These are phyloP conservation scores for Pegoplata infirma DNA, from an alignment of 2,888 invertebrate genomes.

Conservation along the genomic window DNA sequence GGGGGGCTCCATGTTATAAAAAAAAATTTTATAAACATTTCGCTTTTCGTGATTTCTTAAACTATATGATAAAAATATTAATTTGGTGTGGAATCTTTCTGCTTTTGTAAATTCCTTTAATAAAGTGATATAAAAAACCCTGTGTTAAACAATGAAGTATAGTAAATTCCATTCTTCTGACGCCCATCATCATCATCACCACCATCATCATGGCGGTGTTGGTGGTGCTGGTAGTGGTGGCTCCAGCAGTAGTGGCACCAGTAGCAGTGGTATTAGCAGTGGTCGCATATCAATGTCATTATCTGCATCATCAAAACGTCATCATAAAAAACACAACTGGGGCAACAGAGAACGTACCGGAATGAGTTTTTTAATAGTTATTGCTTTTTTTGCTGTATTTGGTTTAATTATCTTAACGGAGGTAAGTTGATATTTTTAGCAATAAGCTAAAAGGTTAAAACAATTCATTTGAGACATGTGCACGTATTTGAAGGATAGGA, in stretches of 20 bases:
- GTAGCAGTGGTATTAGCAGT: constrained; percentile 26
- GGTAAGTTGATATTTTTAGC: constrained; percentile 78
- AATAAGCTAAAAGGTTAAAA: background rate
- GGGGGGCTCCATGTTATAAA: background rate
- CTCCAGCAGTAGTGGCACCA: constrained; percentile 48
- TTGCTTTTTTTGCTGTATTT: constrained; percentile 94
- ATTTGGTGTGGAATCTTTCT: too few relatives aligned
- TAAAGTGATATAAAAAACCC: background rate
- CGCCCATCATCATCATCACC: constrained; percentile 63
- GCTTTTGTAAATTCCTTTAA: background rate
- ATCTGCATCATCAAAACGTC: constrained; percentile 70
- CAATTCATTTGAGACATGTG: background rate
- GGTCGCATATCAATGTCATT: constrained; percentile 54
- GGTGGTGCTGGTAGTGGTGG: constrained; percentile 29
- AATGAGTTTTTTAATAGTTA: constrained; percentile 93
- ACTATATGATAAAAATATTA: too few relatives aligned
- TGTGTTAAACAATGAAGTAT: constrained; percentile 48
- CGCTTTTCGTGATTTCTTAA: too few relatives aligned
- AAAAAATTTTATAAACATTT: too few relatives aligned
- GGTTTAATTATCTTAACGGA: constrained; percentile 92
- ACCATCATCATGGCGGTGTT: constrained; percentile 64
- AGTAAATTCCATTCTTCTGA: constrained; percentile 65
- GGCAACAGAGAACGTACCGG: constrained; percentile 86
- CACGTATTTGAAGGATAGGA: too few relatives aligned
- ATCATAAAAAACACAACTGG: constrained; percentile 75